phyloP scores from a whole-genome alignment of 2,797 vertebrate species.

The Sciurus carolinensis region DNA sequence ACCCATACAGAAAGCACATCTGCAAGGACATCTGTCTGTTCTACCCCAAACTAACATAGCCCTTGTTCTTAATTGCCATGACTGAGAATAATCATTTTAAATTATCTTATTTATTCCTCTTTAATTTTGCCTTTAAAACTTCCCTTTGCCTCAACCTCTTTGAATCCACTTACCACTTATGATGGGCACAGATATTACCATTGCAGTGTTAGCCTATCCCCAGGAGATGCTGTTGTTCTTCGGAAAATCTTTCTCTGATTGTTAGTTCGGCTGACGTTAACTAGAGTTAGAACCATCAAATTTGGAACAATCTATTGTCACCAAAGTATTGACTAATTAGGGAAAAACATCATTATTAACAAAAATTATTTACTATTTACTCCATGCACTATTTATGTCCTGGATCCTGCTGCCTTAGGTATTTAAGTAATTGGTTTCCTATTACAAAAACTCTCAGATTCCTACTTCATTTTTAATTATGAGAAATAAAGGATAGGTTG shows the following conservation, averaged over 20 bases:
- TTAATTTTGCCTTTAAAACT: not conserved
- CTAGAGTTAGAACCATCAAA: not conserved
- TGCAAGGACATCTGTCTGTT: not conserved
- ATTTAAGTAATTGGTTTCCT: not conserved
- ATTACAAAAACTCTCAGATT: not conserved
- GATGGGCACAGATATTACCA: not conserved
- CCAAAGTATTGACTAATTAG: not conserved
- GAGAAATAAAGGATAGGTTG: not conserved
- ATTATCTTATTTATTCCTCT: not conserved
- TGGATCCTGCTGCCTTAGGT: not conserved
- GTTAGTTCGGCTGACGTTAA: not conserved
- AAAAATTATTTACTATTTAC: not conserved
- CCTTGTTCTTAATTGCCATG: not conserved
- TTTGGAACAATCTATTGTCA: not conserved
- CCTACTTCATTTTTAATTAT: not conserved
- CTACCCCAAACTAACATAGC: too few relatives aligned
- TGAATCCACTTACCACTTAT: not conserved
- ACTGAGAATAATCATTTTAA: not conserved
- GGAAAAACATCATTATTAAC: not conserved
- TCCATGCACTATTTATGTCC: not conserved
- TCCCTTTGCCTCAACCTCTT: not conserved
- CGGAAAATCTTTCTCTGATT: not conserved
- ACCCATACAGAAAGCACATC: not conserved
- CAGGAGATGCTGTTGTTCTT: not conserved
- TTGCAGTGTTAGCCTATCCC: not conserved